These are phyloP conservation scores for Drosophila mauritiana DNA, from an alignment of 1,140 invertebrate species.

Conservation along the genomic window DNA sequence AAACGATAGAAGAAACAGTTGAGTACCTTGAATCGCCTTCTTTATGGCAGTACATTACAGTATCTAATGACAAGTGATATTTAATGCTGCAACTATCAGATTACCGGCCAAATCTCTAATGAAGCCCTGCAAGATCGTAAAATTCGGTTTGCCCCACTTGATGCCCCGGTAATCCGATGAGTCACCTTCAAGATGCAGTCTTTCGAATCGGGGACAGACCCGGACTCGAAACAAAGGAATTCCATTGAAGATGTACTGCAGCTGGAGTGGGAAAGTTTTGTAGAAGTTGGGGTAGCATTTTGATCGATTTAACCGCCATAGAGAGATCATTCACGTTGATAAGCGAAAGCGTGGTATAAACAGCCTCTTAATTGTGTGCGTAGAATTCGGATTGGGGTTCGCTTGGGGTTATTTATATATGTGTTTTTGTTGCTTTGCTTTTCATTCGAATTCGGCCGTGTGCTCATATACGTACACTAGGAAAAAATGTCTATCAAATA, in stretches of 20 bases:
- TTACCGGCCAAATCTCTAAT: slow-evolving; percentile 66
- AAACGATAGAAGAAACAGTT: slow-evolving; percentile 33
- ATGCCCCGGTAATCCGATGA: slow-evolving; percentile 49
- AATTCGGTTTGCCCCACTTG: slow-evolving; percentile 48
- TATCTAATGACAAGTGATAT: slow-evolving; percentile 64
- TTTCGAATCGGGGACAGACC: slow-evolving; percentile 29
- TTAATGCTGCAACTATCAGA: slow-evolving; percentile 54
- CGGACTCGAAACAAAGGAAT: slow-evolving; percentile 65
- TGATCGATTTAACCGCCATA: slow-evolving; percentile 64
- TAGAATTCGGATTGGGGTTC: slow-evolving; percentile 44
- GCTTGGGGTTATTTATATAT: slow-evolving; percentile 25
- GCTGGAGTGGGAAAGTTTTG: slow-evolving; percentile 1
- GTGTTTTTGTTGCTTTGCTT: slow-evolving; percentile 13
- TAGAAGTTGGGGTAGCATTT: slow-evolving; percentile 25
- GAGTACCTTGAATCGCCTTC: slow-evolving; percentile 47
- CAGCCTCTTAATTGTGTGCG: slow-evolving; percentile 61
- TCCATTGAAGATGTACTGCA: slow-evolving; percentile 73
- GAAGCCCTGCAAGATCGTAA: slow-evolving; percentile 60
- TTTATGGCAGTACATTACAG: slow-evolving; percentile 52
- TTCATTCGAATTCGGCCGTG: slow-evolving; percentile 12
- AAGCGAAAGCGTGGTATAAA: slow-evolving; percentile 73
- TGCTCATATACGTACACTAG: slow-evolving; percentile 11
- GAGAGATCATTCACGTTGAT: slow-evolving; percentile 58
- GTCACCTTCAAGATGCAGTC: slow-evolving; percentile 44
- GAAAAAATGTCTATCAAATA: neutral